These are phyloP conservation scores for Rhabditoides inermis DNA, from an alignment of 2,888 invertebrate species.

Conservation along the genomic window DNA sequence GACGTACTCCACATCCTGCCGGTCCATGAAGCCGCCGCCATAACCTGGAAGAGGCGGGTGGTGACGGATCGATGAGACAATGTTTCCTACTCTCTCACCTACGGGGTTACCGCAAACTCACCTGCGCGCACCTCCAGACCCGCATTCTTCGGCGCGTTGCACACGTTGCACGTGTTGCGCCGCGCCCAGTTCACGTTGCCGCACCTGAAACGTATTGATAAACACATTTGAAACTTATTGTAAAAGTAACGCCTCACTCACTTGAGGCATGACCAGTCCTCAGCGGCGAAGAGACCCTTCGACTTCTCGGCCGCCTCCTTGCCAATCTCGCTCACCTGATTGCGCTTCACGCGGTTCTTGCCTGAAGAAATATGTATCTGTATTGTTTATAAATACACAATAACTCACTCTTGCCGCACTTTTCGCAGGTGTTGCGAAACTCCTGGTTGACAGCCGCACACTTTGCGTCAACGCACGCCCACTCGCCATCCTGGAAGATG, in stretches of 20 bases:
- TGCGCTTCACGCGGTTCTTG: neutral
- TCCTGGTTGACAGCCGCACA: slow-evolving; percentile 49
- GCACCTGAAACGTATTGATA: slow-evolving; percentile 68
- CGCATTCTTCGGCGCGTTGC: slow-evolving; percentile 85
- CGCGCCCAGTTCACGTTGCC: slow-evolving; percentile 99
- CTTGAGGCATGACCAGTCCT: slow-evolving; percentile 99
- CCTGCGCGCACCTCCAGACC: slow-evolving; percentile 34
- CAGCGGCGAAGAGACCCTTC: slow-evolving; percentile 81
- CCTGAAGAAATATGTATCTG: neutral
- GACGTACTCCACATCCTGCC: slow-evolving; percentile 76
- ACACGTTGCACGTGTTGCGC: slow-evolving; percentile 89
- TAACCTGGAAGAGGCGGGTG: slow-evolving; percentile 49
- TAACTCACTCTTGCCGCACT: slow-evolving; percentile 54
- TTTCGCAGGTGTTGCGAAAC: slow-evolving; percentile 20
- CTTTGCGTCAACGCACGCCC: slow-evolving; percentile 57
- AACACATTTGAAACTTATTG: too few relatives aligned
- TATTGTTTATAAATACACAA: neutral
- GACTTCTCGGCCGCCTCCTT: slow-evolving; percentile 90
- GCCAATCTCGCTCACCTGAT: slow-evolving; percentile 75
- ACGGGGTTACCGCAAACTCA: neutral
- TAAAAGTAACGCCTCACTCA: slow-evolving; percentile 35
- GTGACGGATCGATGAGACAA: neutral
- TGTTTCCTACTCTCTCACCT: neutral
- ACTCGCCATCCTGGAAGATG: slow-evolving; percentile 52
- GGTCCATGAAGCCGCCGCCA: slow-evolving; percentile 59